Percentiles rank a stretch among this genome's conserved stretches.
These are phyloP conservation scores for Himalopsyche anomala DNA, from an alignment of 2,888 invertebrate genomes.

Conservation along the genomic window DNA sequence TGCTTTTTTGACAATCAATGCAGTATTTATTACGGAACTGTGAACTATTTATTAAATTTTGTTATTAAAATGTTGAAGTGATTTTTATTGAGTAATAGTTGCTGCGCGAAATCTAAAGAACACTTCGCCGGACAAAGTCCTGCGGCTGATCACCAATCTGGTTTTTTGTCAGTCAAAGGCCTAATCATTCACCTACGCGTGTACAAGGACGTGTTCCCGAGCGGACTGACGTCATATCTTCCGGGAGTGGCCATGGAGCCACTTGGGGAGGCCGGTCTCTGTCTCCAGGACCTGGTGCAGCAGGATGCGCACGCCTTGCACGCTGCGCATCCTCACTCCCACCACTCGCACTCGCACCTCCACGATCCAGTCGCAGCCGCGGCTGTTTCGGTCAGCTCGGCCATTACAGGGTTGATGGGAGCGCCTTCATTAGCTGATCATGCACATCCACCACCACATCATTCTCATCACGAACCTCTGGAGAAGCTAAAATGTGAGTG, in stretches of 20 bases:
- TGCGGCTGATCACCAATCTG: slow-evolving; percentile 36
- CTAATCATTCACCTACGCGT: slow-evolving; percentile 77
- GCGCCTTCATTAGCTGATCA: slow-evolving; percentile 75
- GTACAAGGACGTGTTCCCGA: slow-evolving; percentile 75
- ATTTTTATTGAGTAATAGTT: not conserved
- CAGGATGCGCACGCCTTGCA: slow-evolving; percentile 73
- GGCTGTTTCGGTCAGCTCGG: slow-evolving; percentile 77
- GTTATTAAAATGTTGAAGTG: not conserved
- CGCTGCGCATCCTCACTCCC: slow-evolving; percentile 74
- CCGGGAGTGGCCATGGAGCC: slow-evolving; percentile 82
- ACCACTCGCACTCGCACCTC: slow-evolving; percentile 74
- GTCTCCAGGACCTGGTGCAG: slow-evolving; percentile 83
- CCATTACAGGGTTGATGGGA: slow-evolving; percentile 75
- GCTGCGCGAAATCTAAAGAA: not conserved
- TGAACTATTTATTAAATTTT: not conserved
- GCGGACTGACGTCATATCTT: slow-evolving; percentile 70
- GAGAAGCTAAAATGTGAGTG: slow-evolving; percentile 85
- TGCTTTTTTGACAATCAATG: slow-evolving; percentile 24
- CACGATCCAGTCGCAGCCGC: slow-evolving; percentile 77
- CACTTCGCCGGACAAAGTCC: slow-evolving; percentile 6
- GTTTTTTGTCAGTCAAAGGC: slow-evolving; percentile 67
- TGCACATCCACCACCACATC: slow-evolving; percentile 77
- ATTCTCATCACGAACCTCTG: slow-evolving; percentile 83
- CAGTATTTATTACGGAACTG: not conserved
- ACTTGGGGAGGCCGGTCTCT: slow-evolving; percentile 83